Base-by-base conservation (phyloP, 2,888 invertebrate genomes). In the Andrena bicolor region DNA sequence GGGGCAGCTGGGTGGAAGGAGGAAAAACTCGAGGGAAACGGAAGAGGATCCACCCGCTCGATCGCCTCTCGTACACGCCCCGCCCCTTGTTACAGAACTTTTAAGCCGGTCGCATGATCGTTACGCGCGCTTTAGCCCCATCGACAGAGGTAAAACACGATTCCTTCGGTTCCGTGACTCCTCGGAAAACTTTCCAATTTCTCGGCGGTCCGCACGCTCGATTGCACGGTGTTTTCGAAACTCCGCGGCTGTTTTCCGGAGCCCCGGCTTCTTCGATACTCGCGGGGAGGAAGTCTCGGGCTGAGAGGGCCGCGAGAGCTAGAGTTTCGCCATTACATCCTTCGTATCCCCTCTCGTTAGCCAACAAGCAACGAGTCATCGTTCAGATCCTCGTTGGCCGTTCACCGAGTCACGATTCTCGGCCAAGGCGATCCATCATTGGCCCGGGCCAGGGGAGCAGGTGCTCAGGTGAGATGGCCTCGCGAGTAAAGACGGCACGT, bases 41-140 rank as follows among this genome's bases (percentile, higher is more conserved):
- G 48, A 32, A 56, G 72, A 83, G 73, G 72, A 76, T 60, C 58
- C 76, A 68, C 51, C 68, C 16, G 48, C 58, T 63, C 70, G 65
- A 76, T 80, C 65, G 66, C 60, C 69, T 68, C 80, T 53, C 76
- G 49, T 63, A 66, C 61, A 63, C 80, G 68, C 48, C 51, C 68
- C 66, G 56, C 66, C 74, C 80, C 81, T 86, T 83, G 83, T 86
- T 87, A 85, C 77, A 49, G 76, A 81, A 86, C 80, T 86, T 85
- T 81, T 79, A 73, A 76, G 72, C 78, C 73, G 51, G 53, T 66
- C 76, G 80, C 71, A 70, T 80, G 76, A 41, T 80, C 83, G 83
- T 83, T 84, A 83, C 76, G 66, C 61, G 73, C 76, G 77, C 77
- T 68, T 80, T 75, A 77, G 72, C 69, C 63, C 32, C 60, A 65